Base-by-base conservation (phyloP, 2,888 invertebrate genomes). In the Aleiodes testaceus region DNA sequence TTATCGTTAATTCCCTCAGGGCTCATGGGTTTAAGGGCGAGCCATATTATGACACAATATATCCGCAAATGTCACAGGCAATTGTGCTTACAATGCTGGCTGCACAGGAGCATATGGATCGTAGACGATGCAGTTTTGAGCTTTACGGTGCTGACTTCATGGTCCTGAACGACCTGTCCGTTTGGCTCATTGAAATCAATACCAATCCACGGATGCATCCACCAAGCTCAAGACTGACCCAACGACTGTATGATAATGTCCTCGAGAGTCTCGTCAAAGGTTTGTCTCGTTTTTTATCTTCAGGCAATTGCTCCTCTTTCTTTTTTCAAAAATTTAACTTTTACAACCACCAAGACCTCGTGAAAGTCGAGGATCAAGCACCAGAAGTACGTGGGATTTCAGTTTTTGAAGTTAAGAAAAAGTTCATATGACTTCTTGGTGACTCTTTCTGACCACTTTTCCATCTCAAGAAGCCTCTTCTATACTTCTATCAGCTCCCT, bases 171-270 rank as follows among this genome's bases (percentile, higher is more conserved):
- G 93, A 95, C 80, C 94, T 92, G 79, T 91, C 92, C 74, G 96
- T 97, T 0, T 97, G 96, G 93, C 88, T 97, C 73, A 94, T 98
- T 79, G 97, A 98, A 89, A 96, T 97, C 77, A 97, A 98, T 89
- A 94, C 95, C 1, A 93, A 93, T 82, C 97, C 97, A 0, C 94
- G 96, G 87, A 91, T 97, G 87, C 90, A 91, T 73, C 90, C 92
- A 20, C 88, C 90, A 3, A 96, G 95, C 26, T 97, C 97, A 0
- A 91, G 91, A 70, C 92, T 97, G 11, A 97, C 97, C 0, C 92
- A 94, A 0, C 90, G 92, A 77, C 92, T 97, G 84, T 97, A 97
- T 84, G 92, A 94, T 2, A 90, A 91, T 78, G 95, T 95, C 3
- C 87, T 97, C 16, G 92, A 95, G 79, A 97, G 97, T 88, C 91